Evolutionary conservation across 2,113 vertebrate genomes (phyloP).

Genomic region (Hemiscyllium ocellatum): DNA sequence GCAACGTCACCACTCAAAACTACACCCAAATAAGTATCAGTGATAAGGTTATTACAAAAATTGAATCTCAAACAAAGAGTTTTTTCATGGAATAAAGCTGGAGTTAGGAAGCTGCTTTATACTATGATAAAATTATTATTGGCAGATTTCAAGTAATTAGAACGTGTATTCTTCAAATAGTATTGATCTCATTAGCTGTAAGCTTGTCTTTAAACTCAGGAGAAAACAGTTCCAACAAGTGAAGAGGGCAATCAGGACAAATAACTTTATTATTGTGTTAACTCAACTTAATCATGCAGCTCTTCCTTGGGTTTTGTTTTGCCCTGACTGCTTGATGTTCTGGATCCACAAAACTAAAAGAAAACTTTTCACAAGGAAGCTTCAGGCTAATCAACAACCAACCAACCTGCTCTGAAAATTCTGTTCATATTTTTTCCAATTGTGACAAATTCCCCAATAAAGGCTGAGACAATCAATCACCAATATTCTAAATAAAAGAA

Average conservation of each 20-base stretch:
- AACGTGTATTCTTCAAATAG: background rate
- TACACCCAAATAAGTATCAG: background rate
- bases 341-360: background rate
- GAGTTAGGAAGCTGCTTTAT: background rate
- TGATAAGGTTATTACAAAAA: background rate
- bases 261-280: background rate
- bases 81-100: background rate
- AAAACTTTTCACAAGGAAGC: background rate
- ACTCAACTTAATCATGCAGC: background rate
- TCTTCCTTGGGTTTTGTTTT: background rate
- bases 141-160: background rate
- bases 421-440: too few species aligned
- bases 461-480: too few species aligned
- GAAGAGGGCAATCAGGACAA: background rate
- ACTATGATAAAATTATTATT: background rate
- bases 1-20: background rate
- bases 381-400: too few species aligned
- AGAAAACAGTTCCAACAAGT: background rate
- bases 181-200: background rate
- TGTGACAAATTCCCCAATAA: too few species aligned
- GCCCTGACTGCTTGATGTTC: background rate
- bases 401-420: too few species aligned
- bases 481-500: too few species aligned
- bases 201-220: background rate
- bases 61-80: background rate